These are phyloP conservation scores for Notodonta ziczac DNA, from an alignment of 2,888 invertebrate species.

Conservation along the genomic window DNA sequence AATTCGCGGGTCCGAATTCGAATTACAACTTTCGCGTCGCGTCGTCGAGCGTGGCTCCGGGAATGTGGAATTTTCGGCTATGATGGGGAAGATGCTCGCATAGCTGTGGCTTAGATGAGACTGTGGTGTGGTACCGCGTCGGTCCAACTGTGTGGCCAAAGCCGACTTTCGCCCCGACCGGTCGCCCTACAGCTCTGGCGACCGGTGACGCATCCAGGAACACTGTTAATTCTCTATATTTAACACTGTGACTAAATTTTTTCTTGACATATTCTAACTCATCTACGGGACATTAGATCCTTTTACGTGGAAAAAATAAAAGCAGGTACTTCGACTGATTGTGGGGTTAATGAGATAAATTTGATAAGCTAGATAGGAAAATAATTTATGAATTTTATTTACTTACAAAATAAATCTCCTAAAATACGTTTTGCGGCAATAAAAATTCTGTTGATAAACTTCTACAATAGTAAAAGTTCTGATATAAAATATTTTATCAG, in stretches of 20 bases:
- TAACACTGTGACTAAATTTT: constrained; percentile 58
- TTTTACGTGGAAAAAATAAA: constrained; percentile 6
- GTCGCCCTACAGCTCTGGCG: constrained; percentile 79
- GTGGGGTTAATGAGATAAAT: no score
- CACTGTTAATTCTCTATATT: constrained; percentile 67
- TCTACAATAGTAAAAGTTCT: no score
- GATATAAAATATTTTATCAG: constrained; percentile 23
- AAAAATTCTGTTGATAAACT: neutral
- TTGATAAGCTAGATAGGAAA: no score
- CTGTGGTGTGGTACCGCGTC: constrained; percentile 78
- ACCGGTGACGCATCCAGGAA: constrained; percentile 81
- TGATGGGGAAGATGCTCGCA: constrained; percentile 82
- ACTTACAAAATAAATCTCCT: no score
- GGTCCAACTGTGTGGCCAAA: constrained; percentile 73
- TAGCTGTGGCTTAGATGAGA: constrained; percentile 84
- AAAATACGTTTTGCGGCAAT: neutral
- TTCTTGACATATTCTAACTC: constrained; percentile 30
- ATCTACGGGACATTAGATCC: constrained; percentile 9
- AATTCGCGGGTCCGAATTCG: constrained; percentile 54
- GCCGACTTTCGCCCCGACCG: constrained; percentile 83
- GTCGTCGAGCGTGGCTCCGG: constrained; percentile 66
- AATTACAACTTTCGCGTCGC: constrained; percentile 68
- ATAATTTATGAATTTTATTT: no score
- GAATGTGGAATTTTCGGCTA: constrained; percentile 76
- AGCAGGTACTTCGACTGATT: neutral